Conservation (phyloP, 1,140 invertebrate species). For the Drosophila kanapiae region DNA sequence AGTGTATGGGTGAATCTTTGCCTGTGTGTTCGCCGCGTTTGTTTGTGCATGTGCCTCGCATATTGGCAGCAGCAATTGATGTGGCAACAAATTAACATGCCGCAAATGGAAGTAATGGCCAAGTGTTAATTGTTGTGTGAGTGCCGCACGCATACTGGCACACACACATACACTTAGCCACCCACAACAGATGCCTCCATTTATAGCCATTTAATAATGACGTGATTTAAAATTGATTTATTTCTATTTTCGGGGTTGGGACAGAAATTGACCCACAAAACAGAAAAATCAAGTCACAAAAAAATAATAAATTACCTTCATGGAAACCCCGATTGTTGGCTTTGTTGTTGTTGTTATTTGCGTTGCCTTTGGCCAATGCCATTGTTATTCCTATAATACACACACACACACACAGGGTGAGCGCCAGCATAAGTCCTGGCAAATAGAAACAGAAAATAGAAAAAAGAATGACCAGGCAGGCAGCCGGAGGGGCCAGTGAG, state of each 20-base stretch:
- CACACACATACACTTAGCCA: neutral
- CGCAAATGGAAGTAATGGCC: conserved; percentile 82
- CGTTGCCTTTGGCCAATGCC: conserved; percentile 33
- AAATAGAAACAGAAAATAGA: conserved; percentile 51
- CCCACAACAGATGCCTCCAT: conserved; percentile 19
- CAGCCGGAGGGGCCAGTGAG: conserved; percentile 27
- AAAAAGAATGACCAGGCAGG: conserved; percentile 31
- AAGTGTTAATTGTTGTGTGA: conserved; percentile 82
- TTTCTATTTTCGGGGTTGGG: conserved; percentile 36
- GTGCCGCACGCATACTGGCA: conserved; percentile 35
- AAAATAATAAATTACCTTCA: conserved; percentile 73
- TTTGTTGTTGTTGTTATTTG: conserved; percentile 58
- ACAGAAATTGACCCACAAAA: conserved; percentile 47
- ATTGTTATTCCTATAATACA: conserved; percentile 47
- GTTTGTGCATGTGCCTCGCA: conserved; percentile 63
- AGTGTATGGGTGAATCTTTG: conserved; percentile 6
- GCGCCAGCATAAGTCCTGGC: conserved; percentile 55
- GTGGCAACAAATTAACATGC: conserved; percentile 84
- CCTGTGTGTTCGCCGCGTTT: conserved; percentile 17
- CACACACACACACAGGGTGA: conserved; percentile 17
- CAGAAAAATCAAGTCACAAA: conserved; percentile 47
- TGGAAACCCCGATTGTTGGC: conserved; percentile 20
- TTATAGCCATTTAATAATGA: conserved; percentile 65
- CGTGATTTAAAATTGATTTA: conserved; percentile 73
- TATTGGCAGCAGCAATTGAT: conserved; percentile 82